These are phyloP conservation scores for Eurosta solidaginis DNA, from an alignment of 1,140 invertebrate species.

Conservation along the genomic window DNA sequence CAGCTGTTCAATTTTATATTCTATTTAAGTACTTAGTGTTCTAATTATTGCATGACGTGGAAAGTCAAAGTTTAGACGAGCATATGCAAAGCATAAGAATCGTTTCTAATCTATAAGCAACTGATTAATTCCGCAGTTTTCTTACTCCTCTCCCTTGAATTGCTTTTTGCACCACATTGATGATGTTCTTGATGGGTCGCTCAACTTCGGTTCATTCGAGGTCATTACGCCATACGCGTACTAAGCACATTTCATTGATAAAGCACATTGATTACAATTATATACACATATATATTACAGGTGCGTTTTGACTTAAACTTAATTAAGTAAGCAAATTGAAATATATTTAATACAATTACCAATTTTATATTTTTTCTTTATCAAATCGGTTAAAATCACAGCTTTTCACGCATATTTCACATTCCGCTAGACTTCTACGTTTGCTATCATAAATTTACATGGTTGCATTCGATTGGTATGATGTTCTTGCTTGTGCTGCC, in stretches of 20 bases:
- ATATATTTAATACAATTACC: too few species aligned
- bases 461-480: too few species aligned
- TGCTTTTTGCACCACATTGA: constrained; percentile 8
- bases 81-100: neutral
- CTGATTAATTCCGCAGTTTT: constrained; percentile 3
- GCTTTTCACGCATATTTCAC: too few species aligned
- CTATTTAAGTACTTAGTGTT: neutral
- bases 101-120: neutral
- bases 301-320: too few species aligned
- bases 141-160: neutral
- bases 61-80: neutral
- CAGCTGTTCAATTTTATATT: neutral
- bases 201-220: constrained; percentile 24
- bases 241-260: too few species aligned
- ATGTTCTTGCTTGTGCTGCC: too few species aligned
- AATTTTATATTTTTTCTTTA: too few species aligned
- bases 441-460: too few species aligned
- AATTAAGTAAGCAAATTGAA: too few species aligned
- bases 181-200: constrained; percentile 19
- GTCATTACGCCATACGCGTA: neutral
- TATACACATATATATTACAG: too few species aligned
- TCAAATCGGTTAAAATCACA: too few species aligned
- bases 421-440: too few species aligned
- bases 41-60: neutral
- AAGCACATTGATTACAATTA: neutral